Evolutionary conservation across 2,113 vertebrate genomes (phyloP).

Genomic region (Mola mola): DNA sequence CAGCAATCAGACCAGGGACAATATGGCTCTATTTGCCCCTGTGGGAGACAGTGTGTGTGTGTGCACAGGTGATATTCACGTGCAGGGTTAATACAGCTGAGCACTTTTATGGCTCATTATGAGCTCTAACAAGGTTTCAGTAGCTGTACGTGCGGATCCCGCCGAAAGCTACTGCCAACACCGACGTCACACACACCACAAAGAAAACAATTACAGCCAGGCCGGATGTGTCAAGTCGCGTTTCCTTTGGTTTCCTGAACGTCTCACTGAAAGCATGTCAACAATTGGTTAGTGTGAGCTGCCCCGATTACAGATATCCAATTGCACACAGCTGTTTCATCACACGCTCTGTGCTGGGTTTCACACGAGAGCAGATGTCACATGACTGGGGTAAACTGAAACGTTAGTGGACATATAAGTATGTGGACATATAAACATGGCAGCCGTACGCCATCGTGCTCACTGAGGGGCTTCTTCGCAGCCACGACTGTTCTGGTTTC

Average conservation of each 20-base stretch:
- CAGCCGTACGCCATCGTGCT: too few species aligned
- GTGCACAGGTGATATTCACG: conserved; percentile 58
- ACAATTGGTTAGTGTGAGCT: too few species aligned
- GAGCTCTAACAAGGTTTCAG: conserved; percentile 72
- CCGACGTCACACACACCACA: conserved; percentile 11
- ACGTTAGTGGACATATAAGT: too few species aligned
- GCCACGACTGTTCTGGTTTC: too few species aligned
- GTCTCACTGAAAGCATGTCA: conserved; percentile 6
- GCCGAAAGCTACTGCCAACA: conserved; percentile 52
- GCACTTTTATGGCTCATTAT: conserved; percentile 73
- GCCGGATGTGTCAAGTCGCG: too few species aligned
- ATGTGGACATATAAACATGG: too few species aligned
- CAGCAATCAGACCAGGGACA: conserved; percentile 69
- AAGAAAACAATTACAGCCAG: conserved; percentile 55
- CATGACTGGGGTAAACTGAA: too few species aligned
- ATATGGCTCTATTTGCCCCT: conserved; percentile 75
- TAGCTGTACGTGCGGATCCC: conserved; percentile 60
- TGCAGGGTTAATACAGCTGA: conserved; percentile 67
- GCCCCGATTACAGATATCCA: too few species aligned
- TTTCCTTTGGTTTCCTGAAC: conserved; percentile 14
- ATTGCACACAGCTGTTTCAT: too few species aligned
- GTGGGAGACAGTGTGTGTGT: conserved; percentile 27
- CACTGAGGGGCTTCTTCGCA: too few species aligned
- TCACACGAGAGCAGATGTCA: too few species aligned
- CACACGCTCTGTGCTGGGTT: too few species aligned